Evolutionary conservation across 64 coral and sea anemone genomes (phyloP).

Genomic region (Montipora sp.): DNA sequence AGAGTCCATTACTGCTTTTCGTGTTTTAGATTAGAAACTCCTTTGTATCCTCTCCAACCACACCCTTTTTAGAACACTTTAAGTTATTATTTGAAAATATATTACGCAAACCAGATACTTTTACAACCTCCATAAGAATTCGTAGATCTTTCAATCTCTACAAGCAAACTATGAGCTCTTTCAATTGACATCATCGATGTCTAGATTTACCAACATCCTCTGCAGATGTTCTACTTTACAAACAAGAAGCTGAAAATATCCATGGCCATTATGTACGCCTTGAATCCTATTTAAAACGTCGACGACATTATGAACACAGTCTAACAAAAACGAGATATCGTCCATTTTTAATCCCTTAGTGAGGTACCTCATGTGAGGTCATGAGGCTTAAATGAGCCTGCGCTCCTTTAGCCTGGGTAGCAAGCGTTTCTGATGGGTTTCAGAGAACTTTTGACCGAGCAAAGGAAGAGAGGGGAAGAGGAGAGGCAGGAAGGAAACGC

Average conservation of each 20-base stretch:
- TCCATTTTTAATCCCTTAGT: constrained; percentile 42
- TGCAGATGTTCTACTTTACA: constrained; percentile 20
- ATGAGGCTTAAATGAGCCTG: neutral
- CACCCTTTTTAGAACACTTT: too few relatives aligned
- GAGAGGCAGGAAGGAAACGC: too few relatives aligned
- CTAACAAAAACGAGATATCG: constrained; percentile 48
- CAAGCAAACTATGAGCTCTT: constrained; percentile 36
- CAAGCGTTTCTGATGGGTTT: too few relatives aligned
- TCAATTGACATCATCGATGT: constrained; percentile 58
- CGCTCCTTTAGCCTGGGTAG: neutral
- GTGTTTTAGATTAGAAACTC: too few relatives aligned
- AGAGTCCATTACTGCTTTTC: too few relatives aligned
- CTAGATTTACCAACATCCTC: constrained; percentile 44
- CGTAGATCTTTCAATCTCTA: constrained; percentile 24
- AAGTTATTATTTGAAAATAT: too few relatives aligned
- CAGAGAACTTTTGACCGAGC: too few relatives aligned
- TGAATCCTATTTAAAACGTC: constrained; percentile 35
- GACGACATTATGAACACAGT: constrained; percentile 48
- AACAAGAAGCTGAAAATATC: constrained; percentile 51
- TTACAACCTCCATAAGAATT: constrained; percentile 58
- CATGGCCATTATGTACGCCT: constrained; percentile 7
- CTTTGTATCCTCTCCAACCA: too few relatives aligned
- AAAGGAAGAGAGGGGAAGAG: too few relatives aligned
- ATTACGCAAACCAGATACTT: too few relatives aligned
- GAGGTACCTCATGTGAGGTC: neutral